phyloP scores from a whole-genome alignment of 2,797 vertebrate species.

The Ispidina picta region DNA sequence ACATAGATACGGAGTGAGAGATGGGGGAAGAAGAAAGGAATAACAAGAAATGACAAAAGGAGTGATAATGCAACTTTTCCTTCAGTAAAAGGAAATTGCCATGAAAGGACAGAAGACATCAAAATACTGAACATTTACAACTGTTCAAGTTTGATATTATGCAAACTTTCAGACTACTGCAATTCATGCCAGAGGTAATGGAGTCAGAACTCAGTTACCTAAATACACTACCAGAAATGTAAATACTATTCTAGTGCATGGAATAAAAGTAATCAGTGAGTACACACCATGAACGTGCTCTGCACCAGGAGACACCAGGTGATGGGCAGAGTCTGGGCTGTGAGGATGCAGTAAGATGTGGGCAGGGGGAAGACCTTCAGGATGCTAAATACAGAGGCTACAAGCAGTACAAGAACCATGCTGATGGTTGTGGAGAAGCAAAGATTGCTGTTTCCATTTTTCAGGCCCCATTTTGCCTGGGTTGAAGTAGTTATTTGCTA shows the following conservation, averaged over 20 bases:
- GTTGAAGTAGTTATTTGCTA: background rate
- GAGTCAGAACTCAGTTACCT: background rate
- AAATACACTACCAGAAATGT: background rate
- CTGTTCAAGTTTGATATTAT: background rate
- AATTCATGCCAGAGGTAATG: background rate
- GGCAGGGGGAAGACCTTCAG: background rate
- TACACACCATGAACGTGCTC: background rate
- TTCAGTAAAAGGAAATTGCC: background rate
- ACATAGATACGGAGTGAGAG: background rate
- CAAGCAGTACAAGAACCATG: background rate
- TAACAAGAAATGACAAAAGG: background rate
- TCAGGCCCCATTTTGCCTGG: background rate
- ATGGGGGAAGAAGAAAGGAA: background rate
- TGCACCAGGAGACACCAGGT: background rate
- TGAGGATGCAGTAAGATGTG: background rate
- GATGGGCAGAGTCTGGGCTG: background rate
- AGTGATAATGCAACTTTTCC: background rate
- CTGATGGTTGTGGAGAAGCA: background rate
- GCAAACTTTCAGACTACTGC: background rate
- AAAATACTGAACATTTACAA: background rate
- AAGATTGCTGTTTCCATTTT: background rate
- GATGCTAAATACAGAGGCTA: background rate
- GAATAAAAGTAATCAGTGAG: background rate
- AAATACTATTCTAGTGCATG: background rate
- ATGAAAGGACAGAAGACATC: background rate